Evolutionary conservation across 2,888 invertebrate genomes (phyloP).

Genomic region (Diachrysia chrysitis): DNA sequence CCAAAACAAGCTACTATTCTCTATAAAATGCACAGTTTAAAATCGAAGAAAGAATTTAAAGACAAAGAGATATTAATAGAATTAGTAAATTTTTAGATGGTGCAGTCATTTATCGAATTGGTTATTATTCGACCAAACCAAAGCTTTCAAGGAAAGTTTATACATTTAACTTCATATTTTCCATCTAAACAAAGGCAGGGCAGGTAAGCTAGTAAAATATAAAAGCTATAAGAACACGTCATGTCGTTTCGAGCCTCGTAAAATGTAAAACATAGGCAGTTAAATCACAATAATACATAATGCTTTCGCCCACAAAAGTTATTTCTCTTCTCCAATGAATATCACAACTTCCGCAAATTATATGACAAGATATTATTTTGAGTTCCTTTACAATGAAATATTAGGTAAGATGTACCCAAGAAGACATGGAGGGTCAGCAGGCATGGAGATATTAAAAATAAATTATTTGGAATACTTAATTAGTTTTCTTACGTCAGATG

Average conservation of each 20-base stretch:
- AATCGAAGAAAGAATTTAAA: too few species aligned
- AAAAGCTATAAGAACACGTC: slow-evolving; percentile 24
- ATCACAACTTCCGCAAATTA: slow-evolving; percentile 3
- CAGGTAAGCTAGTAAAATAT: slow-evolving; percentile 29
- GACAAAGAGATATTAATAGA: too few species aligned
- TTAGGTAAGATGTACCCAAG: slow-evolving; percentile 1
- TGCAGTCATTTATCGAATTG: too few species aligned
- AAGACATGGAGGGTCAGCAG: background rate
- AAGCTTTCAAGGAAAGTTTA: too few species aligned
- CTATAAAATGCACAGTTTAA: too few species aligned
- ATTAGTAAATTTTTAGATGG: too few species aligned
- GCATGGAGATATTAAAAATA: too few species aligned
- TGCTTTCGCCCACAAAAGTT: background rate
- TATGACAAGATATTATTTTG: background rate
- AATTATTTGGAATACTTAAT: too few species aligned
- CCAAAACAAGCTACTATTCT: too few species aligned
- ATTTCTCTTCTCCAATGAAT: background rate
- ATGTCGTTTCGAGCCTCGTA: slow-evolving; percentile 32
- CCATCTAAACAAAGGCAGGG: background rate
- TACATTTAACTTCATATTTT: background rate
- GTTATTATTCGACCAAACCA: too few species aligned
- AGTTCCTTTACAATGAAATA: background rate
- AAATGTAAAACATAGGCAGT: slow-evolving; percentile 15
- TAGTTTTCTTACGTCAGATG: too few species aligned
- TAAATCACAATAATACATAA: slow-evolving; percentile 24